Evolutionary conservation across 2,888 invertebrate genomes (phyloP).

Genomic region (Calameuta filiformis): DNA sequence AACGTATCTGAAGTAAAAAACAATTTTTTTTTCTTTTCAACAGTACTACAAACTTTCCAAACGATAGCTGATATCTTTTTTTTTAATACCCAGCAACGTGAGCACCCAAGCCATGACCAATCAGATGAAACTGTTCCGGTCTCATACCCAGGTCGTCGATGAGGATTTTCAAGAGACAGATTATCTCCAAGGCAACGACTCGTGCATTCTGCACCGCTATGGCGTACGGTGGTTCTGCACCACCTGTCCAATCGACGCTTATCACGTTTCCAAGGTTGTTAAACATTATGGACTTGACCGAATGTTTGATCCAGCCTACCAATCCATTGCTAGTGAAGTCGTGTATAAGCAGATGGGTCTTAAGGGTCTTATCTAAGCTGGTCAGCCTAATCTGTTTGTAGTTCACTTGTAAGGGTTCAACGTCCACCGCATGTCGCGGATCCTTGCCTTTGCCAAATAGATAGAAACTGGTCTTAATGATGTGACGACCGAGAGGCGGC

Average conservation of each 20-base stretch:
- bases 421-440: constrained; percentile 28
- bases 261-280: constrained; percentile 64
- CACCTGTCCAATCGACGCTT: constrained; percentile 69
- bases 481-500: constrained; percentile 59
- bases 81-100: constrained; percentile 66
- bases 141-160: constrained; percentile 39
- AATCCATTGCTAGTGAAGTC: constrained; percentile 66
- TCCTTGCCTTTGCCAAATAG: constrained; percentile 40
- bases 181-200: constrained; percentile 69
- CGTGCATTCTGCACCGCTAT: constrained; percentile 72
- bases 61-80: not conserved
- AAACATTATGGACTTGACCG: constrained; percentile 33
- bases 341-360: constrained; percentile 57
- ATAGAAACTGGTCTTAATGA: constrained; percentile 63
- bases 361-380: constrained; percentile 12
- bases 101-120: constrained; percentile 69
- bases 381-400: constrained; percentile 16
- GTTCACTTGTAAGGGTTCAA: constrained; percentile 14
- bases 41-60: not conserved
- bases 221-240: constrained; percentile 68
- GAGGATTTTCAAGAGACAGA: constrained; percentile 62
- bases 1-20: constrained; percentile 52
- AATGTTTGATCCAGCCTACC: constrained; percentile 60
- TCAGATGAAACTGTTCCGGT: constrained; percentile 63
- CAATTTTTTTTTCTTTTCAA: not conserved